Conservation (phyloP, 2,888 invertebrate genomes). For the Trypoxylon attenuatum region DNA sequence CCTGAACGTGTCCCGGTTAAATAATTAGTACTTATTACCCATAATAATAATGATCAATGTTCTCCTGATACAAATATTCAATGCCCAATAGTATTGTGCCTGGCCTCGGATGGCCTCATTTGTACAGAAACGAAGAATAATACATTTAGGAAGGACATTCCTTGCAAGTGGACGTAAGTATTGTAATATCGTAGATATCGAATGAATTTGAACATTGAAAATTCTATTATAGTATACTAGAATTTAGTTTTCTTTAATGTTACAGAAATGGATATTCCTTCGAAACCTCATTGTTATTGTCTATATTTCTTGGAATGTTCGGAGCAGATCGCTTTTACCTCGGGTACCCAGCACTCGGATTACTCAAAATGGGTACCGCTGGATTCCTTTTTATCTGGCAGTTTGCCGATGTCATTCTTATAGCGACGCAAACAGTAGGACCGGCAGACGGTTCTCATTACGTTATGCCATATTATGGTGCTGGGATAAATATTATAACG, state of each 20-base stretch:
- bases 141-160: constrained; percentile 87
- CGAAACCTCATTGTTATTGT: constrained; percentile 92
- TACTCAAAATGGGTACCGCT: constrained; percentile 95
- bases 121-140: constrained; percentile 88
- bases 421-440: constrained; percentile 94
- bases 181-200: no score
- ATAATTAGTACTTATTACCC: no score
- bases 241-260: constrained; percentile 38
- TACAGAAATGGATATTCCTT: constrained; percentile 94
- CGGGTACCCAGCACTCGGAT: constrained; percentile 97
- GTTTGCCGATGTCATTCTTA: constrained; percentile 94
- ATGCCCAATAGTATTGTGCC: constrained; percentile 87
- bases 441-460: constrained; percentile 97
- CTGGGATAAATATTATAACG: constrained; percentile 86
- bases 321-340: constrained; percentile 98
- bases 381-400: constrained; percentile 98
- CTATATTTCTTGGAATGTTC: constrained; percentile 98
- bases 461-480: constrained; percentile 95
- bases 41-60: no score
- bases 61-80: constrained; percentile 5
- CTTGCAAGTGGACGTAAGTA: constrained; percentile 97
- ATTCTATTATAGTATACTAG: no score
- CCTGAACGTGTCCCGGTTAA: no score
- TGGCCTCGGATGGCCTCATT: constrained; percentile 87
- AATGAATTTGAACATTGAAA: no score